Evolutionary conservation across 2,797 vertebrate species (phyloP), one percentile per base, ranked within the genome.

Genomic region (Spea hammondii): DNA sequence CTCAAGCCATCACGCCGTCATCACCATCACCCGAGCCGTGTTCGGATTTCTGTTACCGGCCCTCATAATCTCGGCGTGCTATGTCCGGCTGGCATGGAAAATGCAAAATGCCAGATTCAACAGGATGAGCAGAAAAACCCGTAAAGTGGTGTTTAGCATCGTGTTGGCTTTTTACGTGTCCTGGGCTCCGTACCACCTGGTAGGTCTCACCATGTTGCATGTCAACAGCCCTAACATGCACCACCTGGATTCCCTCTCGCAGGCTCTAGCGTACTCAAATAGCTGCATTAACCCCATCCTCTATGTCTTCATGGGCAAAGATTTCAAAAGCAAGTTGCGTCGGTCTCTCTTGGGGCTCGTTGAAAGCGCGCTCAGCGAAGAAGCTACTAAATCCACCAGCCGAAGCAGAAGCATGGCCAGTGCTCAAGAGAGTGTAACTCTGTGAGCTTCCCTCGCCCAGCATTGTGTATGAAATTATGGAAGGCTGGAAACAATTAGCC

Each of bases 241-340:
- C 0, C 57, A 83, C 44, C 90, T 91, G 88, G 87, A 93, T 68
- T 71, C 83, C 0, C 59, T 93, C 65, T 83, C 86, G 13, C 57
- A 17, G 48, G 88, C 89, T 10, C 82, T 94, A 10, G 93, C 92
- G 0, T 93, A 91, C 5, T 69, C 88, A 70, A 95, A 95, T 85
- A 95, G 93, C 85, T 95, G 94, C 83, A 84, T 94, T 76, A 94
- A 95, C 82, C 94, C 94, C 4, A 74, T 88, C 4, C 88, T 94
- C 44, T 95, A 95, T 6, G 92, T 93, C 51, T 91, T 95, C 53
- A 87, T 94, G 87, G 94, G 93, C 5, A 88, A 80, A 65, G 86
- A 90, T 79, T 93, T 95, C 85, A 91, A 92, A 79, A 83, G 85
- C 50, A 92, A 87, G 77, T 85, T 91, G 13, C 72, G 0, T n/a